These are phyloP conservation scores for Andrena cerasifolii DNA, from an alignment of 1,140 invertebrate species.

Conservation along the genomic window DNA sequence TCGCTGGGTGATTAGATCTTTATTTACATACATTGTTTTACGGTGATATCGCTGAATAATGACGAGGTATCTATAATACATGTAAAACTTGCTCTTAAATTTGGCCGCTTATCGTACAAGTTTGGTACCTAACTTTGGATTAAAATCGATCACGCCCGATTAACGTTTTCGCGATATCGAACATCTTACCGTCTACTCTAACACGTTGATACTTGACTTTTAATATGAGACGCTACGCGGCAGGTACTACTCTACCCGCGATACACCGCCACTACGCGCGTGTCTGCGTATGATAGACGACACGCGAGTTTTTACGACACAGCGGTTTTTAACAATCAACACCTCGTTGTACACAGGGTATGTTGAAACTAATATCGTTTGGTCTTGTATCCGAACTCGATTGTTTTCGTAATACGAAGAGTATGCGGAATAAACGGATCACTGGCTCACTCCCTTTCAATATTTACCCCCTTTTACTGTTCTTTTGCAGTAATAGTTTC, in stretches of 20 bases:
- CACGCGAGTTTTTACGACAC: not conserved
- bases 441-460: too few relatives aligned
- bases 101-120: constrained; percentile 71
- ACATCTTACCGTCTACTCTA: constrained; percentile 28
- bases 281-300: not conserved
- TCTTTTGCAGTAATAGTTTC: not conserved
- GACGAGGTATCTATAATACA: constrained; percentile 71
- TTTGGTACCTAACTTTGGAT: constrained; percentile 60
- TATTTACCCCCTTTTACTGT: too few relatives aligned
- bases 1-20: constrained; percentile 66
- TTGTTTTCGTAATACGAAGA: constrained; percentile 2
- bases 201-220: constrained; percentile 13
- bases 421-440: too few relatives aligned
- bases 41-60: constrained; percentile 73
- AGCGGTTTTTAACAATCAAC: too few relatives aligned
- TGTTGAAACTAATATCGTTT: too few relatives aligned
- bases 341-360: not conserved
- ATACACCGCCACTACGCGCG: not conserved
- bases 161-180: constrained; percentile 13
- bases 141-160: constrained; percentile 52
- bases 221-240: constrained; percentile 29
- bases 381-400: constrained; percentile 15
- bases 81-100: constrained; percentile 71
- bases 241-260: too few relatives aligned
- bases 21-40: constrained; percentile 73